phyloP scores from a whole-genome alignment of 2,113 vertebrate genomes.

The Riparia riparia region DNA sequence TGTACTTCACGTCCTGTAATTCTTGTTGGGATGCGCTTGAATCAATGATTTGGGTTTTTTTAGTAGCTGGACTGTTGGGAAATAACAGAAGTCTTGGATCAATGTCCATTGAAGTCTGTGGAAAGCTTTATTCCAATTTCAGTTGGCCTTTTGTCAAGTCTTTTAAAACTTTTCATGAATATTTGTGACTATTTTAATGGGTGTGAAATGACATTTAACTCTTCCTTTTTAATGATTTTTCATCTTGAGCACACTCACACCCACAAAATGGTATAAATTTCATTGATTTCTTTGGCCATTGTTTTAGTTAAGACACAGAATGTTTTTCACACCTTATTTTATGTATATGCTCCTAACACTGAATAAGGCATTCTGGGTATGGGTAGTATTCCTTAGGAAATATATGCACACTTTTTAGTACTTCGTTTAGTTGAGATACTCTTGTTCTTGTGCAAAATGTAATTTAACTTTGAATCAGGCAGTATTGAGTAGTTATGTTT shows the following conservation, averaged over 20 bases:
- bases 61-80: slow-evolving; percentile 14
- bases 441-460: neutral
- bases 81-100: slow-evolving; percentile 54
- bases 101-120: slow-evolving; percentile 19
- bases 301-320: neutral
- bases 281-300: neutral
- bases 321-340: neutral
- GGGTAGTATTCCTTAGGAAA: neutral
- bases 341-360: neutral
- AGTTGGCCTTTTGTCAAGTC: slow-evolving; percentile 25
- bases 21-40: neutral
- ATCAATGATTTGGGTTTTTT: neutral
- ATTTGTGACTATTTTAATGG: slow-evolving; percentile 33
- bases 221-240: slow-evolving; percentile 27
- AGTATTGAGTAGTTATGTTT: neutral
- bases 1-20: neutral
- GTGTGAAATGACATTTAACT: slow-evolving; percentile 36
- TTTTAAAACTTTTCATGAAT: slow-evolving; percentile 32
- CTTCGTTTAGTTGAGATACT: neutral
- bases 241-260: neutral
- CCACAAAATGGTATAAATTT: neutral
- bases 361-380: neutral
- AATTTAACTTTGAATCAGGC: neutral
- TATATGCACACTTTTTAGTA: neutral
- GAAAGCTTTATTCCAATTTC: slow-evolving; percentile 32